phyloP scores from a whole-genome alignment of 2,113 vertebrate genomes.

The Tilapia sparmanii region DNA sequence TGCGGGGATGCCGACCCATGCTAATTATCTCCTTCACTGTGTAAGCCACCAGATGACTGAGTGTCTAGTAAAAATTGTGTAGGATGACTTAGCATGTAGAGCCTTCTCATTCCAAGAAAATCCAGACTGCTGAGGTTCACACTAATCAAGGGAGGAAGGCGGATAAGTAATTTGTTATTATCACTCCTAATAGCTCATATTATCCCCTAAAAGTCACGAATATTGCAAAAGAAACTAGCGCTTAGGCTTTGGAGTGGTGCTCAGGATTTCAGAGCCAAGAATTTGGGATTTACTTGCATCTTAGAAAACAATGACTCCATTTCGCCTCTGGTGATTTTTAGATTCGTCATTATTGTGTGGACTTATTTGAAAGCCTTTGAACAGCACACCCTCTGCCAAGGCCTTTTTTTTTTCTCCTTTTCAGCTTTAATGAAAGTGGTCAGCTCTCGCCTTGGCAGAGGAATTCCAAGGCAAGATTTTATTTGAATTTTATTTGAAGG shows the following conservation, averaged over 20 bases:
- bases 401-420: background rate
- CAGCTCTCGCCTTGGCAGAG: background rate
- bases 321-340: background rate
- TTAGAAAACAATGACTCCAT: background rate
- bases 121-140: background rate
- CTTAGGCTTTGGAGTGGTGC: background rate
- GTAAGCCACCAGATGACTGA: background rate
- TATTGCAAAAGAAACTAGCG: background rate
- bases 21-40: conserved; percentile 3
- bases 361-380: background rate
- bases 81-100: background rate
- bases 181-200: background rate
- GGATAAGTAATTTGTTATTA: background rate
- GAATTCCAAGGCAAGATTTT: background rate
- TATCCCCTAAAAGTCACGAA: background rate
- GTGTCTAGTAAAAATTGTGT: background rate
- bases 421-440: background rate
- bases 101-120: background rate
- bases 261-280: background rate
- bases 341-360: background rate
- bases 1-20: background rate
- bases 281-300: background rate
- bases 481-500: background rate
- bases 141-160: background rate
- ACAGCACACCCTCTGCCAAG: background rate